phyloP scores from a whole-genome alignment of 2,797 vertebrate species.

The Spinibarbus caldwelli region DNA sequence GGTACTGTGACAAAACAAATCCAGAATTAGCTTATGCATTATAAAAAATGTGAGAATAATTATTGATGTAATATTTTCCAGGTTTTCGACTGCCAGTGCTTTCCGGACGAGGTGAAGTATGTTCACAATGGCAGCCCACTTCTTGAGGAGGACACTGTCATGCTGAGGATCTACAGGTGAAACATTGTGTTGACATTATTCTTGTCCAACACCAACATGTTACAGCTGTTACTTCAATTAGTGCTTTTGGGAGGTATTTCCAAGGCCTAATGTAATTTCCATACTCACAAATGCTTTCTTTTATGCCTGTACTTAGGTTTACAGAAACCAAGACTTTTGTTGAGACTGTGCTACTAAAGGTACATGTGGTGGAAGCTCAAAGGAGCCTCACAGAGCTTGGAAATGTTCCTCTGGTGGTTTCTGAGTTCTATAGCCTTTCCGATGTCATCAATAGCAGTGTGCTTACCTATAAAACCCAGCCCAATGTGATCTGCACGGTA shows the following conservation, averaged over 20 bases:
- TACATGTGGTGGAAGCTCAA: constrained; percentile 69
- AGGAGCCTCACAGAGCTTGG: constrained; percentile 69
- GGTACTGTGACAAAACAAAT: constrained; percentile 69
- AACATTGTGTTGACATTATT: neutral
- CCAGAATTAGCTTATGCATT: neutral
- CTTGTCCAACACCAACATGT: neutral
- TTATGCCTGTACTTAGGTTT: constrained; percentile 73
- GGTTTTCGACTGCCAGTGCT: constrained; percentile 80
- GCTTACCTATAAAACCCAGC: constrained; percentile 63
- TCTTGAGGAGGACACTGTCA: constrained; percentile 73
- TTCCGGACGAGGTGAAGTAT: constrained; percentile 73
- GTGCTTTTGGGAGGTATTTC: neutral
- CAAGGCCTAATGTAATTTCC: neutral
- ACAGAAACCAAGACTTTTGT: constrained; percentile 73
- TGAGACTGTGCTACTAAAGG: constrained; percentile 72
- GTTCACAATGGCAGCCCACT: constrained; percentile 74
- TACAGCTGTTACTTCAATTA: neutral
- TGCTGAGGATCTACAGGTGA: constrained; percentile 77
- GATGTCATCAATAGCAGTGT: constrained; percentile 72
- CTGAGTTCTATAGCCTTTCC: constrained; percentile 75
- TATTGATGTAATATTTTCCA: constrained; percentile 59
- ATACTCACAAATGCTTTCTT: neutral
- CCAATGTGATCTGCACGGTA: constrained; percentile 66
- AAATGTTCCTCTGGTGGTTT: constrained; percentile 73
- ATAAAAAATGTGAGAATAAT: neutral